Evolutionary conservation across 2,888 invertebrate species (phyloP).

Genomic region (Hybos culiciformis): DNA sequence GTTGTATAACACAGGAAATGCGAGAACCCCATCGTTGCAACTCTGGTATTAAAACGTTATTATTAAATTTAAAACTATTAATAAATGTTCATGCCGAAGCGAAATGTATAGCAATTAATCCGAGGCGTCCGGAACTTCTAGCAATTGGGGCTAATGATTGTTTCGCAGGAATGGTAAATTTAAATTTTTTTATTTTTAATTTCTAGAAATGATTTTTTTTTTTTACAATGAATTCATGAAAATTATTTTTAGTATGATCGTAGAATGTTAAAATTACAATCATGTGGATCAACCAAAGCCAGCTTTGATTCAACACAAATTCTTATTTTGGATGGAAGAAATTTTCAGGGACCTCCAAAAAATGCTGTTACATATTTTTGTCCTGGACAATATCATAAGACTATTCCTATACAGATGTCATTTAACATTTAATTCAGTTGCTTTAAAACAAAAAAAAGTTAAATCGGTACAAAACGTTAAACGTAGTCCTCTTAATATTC

Average conservation of each 20-base stretch:
- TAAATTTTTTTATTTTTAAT: too few species aligned
- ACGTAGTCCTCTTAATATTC: too few species aligned
- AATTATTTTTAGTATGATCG: too few species aligned
- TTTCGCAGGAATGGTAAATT: constrained; percentile 69
- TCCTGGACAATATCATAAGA: constrained; percentile 49
- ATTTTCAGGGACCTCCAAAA: constrained; percentile 42
- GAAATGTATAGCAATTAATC: constrained; percentile 85
- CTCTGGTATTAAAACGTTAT: constrained; percentile 48
- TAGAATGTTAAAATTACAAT: constrained; percentile 62
- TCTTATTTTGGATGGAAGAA: too few species aligned
- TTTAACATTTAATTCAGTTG: constrained; percentile 75
- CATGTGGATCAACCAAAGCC: too few species aligned
- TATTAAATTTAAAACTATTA: constrained; percentile 66
- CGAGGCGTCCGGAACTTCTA: constrained; percentile 65
- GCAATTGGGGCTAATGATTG: constrained; percentile 93
- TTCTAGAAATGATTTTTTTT: too few species aligned
- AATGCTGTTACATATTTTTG: constrained; percentile 76
- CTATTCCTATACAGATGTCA: constrained; percentile 41
- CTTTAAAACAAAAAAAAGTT: too few species aligned
- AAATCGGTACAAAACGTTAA: too few species aligned
- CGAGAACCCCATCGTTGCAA: constrained; percentile 64
- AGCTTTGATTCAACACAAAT: too few species aligned
- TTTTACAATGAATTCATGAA: too few species aligned
- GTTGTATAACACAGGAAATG: constrained; percentile 80
- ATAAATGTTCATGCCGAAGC: constrained; percentile 66